phyloP scores from a whole-genome alignment of 2,113 vertebrate species.

The Oncorhynchus clarkii region DNA sequence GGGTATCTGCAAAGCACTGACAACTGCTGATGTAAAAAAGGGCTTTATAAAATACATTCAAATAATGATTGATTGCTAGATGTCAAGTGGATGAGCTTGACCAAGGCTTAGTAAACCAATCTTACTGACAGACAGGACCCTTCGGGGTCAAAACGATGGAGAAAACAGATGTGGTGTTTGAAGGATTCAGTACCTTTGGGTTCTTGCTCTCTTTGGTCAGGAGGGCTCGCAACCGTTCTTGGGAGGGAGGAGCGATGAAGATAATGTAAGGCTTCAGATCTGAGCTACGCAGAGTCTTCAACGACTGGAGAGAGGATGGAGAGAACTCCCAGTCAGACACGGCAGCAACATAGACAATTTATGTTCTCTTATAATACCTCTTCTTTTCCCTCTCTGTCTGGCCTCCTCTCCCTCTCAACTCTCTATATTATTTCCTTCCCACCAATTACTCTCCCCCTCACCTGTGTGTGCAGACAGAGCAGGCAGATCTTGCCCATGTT shows the following conservation, averaged over 20 bases:
- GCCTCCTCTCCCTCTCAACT: constrained; percentile 76
- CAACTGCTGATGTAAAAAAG: too few relatives aligned
- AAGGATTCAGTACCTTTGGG: constrained; percentile 77
- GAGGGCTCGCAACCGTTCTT: constrained; percentile 85
- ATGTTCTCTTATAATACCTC: constrained; percentile 54
- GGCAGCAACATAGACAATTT: too few relatives aligned
- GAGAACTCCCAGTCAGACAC: too few relatives aligned
- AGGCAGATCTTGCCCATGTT: constrained; percentile 98
- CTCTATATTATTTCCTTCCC: not conserved
- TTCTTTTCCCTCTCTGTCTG: constrained; percentile 68
- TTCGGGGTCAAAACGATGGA: too few relatives aligned
- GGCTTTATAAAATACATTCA: too few relatives aligned
- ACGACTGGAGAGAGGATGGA: constrained; percentile 72
- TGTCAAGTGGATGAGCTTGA: too few relatives aligned
- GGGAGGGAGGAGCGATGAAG: constrained; percentile 88
- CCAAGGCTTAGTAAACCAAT: too few relatives aligned
- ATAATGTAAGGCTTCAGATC: constrained; percentile 91
- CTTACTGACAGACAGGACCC: too few relatives aligned
- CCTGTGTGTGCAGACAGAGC: constrained; percentile 94
- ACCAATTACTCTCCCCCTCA: constrained; percentile 41
- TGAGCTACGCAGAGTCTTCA: constrained; percentile 88
- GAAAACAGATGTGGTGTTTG: constrained; percentile 38
- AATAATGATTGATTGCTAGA: too few relatives aligned
- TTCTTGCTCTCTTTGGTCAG: constrained; percentile 88
- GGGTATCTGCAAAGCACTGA: too few relatives aligned